Evolutionary conservation across 2,888 invertebrate genomes (phyloP).

Genomic region (Maniola hyperantus): DNA sequence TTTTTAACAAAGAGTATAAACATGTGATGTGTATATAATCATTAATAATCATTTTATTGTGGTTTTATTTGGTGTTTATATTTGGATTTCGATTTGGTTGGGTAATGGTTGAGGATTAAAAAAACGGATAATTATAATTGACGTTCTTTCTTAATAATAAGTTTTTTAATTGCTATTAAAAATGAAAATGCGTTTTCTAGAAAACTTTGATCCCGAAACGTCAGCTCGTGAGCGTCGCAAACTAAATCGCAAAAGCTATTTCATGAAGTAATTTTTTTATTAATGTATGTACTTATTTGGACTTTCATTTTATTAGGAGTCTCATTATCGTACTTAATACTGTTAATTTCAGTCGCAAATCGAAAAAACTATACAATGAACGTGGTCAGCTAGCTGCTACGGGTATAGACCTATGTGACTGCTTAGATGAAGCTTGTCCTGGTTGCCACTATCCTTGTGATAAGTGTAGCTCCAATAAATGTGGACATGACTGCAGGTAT

Average conservation of each 20-base stretch:
- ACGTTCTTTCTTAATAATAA: neutral
- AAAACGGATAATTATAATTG: constrained; percentile 5
- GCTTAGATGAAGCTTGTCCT: constrained; percentile 87
- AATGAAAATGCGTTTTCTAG: constrained; percentile 61
- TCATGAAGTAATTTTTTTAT: constrained; percentile 54
- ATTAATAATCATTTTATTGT: neutral
- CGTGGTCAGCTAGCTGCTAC: constrained; percentile 84
- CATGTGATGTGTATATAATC: too few species aligned
- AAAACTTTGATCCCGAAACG: constrained; percentile 90
- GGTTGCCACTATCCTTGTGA: constrained; percentile 93
- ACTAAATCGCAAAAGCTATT: constrained; percentile 85
- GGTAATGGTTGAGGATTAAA: neutral
- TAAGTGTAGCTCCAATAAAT: constrained; percentile 88
- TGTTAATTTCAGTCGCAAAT: constrained; percentile 69
- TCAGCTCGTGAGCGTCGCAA: constrained; percentile 90
- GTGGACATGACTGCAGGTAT: constrained; percentile 91
- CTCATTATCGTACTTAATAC: neutral
- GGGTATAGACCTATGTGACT: constrained; percentile 92
- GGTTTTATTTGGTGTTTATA: too few species aligned
- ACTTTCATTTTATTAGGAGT: too few species aligned
- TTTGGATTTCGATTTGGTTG: too few species aligned
- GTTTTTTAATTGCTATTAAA: constrained; percentile 9
- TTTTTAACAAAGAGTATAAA: too few species aligned
- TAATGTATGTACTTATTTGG: constrained; percentile 18
- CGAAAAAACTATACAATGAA: constrained; percentile 86